phyloP scores from a whole-genome alignment of 2,888 invertebrate genomes.

The Lepetodrilus schrolli region DNA sequence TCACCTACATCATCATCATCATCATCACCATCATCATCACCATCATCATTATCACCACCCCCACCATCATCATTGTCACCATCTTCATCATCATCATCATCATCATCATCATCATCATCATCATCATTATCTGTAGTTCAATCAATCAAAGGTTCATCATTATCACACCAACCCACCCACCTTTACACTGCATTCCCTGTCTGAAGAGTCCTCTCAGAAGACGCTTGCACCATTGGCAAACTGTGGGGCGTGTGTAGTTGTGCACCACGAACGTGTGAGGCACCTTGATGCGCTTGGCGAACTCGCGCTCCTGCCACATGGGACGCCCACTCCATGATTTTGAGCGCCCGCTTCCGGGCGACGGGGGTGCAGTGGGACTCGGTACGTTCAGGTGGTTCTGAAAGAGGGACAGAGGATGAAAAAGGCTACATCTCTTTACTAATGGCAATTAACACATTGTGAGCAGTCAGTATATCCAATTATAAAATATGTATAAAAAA shows the following conservation, averaged over 20 bases:
- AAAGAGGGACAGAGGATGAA: no score
- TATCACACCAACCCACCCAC: no score
- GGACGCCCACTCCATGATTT: slow-evolving; percentile 80
- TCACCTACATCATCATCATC: no score
- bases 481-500: no score
- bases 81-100: no score
- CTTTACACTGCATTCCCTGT: slow-evolving; percentile 97
- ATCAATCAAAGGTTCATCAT: no score
- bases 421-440: not conserved
- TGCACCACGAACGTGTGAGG: slow-evolving; percentile 98
- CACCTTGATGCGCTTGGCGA: slow-evolving; percentile 82
- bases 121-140: no score
- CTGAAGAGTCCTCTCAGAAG: slow-evolving; percentile 92
- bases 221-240: slow-evolving; percentile 96
- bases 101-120: no score
- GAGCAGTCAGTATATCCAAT: no score
- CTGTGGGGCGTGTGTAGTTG: slow-evolving; percentile 96
- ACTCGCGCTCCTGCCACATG: slow-evolving; percentile 83
- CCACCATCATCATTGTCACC: no score
- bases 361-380: slow-evolving; percentile 35
- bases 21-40: no score
- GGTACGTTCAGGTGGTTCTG: slow-evolving; percentile 40
- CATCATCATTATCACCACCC: no score
- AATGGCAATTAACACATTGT: not conserved
- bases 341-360: slow-evolving; percentile 58